A percentile compares a stretch with the other conserved stretches of the same genome.
These are phyloP conservation scores for Nyctibius bracteatus DNA, from an alignment of 2,113 vertebrate species.

Conservation along the genomic window DNA sequence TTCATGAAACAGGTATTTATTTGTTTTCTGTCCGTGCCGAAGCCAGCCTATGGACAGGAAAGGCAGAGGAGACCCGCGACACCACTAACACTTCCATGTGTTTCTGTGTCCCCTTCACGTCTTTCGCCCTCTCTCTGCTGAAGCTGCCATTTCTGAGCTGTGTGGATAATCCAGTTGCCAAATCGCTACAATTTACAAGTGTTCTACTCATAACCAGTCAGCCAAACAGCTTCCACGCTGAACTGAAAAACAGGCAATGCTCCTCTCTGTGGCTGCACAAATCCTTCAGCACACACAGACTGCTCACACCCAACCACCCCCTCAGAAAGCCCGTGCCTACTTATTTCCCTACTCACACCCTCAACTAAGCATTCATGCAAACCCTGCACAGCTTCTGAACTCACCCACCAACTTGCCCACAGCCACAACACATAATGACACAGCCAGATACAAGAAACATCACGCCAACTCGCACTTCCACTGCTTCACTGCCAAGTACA, in stretches of 20 bases:
- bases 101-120: neutral
- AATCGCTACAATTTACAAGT: conserved; percentile 22
- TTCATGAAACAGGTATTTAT: neutral
- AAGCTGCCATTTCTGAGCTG: neutral
- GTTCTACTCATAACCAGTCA: conserved; percentile 14
- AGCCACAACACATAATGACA: neutral
- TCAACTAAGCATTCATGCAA: conserved; percentile 13
- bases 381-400: conserved; percentile 4
- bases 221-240: conserved; percentile 43
- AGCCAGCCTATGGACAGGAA: neutral
- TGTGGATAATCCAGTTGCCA: conserved; percentile 1
- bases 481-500: neutral
- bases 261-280: conserved; percentile 32
- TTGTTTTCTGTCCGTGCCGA: neutral
- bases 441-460: neutral
- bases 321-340: conserved; percentile 40
- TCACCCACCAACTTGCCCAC: conserved; percentile 20
- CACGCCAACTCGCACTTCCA: neutral
- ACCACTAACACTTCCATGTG: fast-evolving
- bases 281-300: conserved; percentile 39
- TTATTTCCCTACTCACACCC: conserved; percentile 63
- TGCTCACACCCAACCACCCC: conserved; percentile 64
- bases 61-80: neutral
- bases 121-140: neutral
- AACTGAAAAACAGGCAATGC: conserved; percentile 32